These are phyloP conservation scores for Turritopsis rubra DNA, from an alignment of 30 jellyfish, hydroid and myxozoan genomes.

Conservation along the genomic window DNA sequence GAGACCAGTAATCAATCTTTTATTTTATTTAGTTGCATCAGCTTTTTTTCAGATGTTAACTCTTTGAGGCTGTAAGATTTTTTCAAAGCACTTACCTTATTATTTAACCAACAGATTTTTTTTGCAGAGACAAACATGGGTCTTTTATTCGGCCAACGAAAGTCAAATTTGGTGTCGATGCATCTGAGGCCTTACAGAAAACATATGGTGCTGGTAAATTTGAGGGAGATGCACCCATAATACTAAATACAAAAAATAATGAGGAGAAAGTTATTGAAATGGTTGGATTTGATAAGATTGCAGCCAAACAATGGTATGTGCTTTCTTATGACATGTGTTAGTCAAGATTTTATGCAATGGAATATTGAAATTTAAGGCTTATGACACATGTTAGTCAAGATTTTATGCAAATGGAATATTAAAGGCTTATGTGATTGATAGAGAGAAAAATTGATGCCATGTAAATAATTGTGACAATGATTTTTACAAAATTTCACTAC, in stretches of 20 bases:
- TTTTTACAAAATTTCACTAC: too few species aligned
- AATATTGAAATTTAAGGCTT: not conserved
- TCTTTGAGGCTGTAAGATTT: too few species aligned
- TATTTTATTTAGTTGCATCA: not conserved
- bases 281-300: conserved; percentile 83
- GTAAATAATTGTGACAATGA: too few species aligned
- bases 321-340: too few species aligned
- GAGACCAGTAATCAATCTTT: not conserved
- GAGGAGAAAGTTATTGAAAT: conserved; percentile 59
- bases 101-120: not conserved
- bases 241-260: conserved; percentile 31
- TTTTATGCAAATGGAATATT: too few species aligned
- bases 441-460: too few species aligned
- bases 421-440: too few species aligned
- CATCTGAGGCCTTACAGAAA: conserved; percentile 45
- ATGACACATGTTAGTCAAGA: too few species aligned
- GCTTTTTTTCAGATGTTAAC: too few species aligned
- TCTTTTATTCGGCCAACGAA: conserved; percentile 83
- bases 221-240: conserved; percentile 33
- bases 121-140: conserved; percentile 71
- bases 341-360: too few species aligned
- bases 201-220: conserved; percentile 54
- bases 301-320: not conserved
- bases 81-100: not conserved
- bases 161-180: conserved; percentile 51